phyloP scores from a whole-genome alignment of 2,888 invertebrate species.

The Trichogramma dendrolimi region DNA sequence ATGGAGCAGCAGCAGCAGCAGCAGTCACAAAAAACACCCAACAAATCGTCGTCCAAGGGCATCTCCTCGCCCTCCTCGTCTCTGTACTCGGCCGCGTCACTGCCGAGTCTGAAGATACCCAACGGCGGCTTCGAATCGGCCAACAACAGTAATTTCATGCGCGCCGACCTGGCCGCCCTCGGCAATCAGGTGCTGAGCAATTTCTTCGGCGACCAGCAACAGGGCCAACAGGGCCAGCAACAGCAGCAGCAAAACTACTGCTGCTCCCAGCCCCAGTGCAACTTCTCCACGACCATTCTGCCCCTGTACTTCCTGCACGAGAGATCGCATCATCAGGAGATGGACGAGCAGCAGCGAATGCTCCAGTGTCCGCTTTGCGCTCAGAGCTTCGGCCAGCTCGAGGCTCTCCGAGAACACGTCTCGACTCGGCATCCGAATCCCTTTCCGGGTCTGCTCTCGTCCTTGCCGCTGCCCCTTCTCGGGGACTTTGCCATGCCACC shows the following conservation, averaged over 20 bases:
- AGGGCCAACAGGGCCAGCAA: slow-evolving; percentile 52
- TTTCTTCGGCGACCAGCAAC: slow-evolving; percentile 51
- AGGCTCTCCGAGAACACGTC: slow-evolving; percentile 62
- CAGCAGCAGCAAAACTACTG: slow-evolving; percentile 71
- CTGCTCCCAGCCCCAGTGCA: slow-evolving; percentile 84
- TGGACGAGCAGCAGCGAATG: slow-evolving; percentile 44
- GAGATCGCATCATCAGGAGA: slow-evolving; percentile 66
- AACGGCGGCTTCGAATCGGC: slow-evolving; percentile 52
- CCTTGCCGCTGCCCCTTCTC: slow-evolving; percentile 42
- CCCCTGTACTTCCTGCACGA: slow-evolving; percentile 91
- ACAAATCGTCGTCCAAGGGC: slow-evolving; percentile 45
- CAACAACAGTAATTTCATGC: slow-evolving; percentile 32
- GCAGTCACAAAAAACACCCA: slow-evolving; percentile 47
- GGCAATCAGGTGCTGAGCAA: slow-evolving; percentile 57
- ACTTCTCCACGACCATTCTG: slow-evolving; percentile 82
- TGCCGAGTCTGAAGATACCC: slow-evolving; percentile 58
- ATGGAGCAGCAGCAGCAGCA: slow-evolving; percentile 55
- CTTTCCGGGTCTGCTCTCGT: slow-evolving; percentile 45
- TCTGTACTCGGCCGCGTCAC: slow-evolving; percentile 18
- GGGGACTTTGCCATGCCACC: slow-evolving; percentile 41
- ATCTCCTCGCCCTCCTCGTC: slow-evolving; percentile 23
- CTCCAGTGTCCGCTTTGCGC: slow-evolving; percentile 61
- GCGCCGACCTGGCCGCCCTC: slow-evolving; percentile 35
- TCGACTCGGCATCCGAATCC: slow-evolving; percentile 59
- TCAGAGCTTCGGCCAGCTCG: slow-evolving; percentile 58